These are phyloP conservation scores for Lithophane semibrunnea DNA, from an alignment of 2,888 invertebrate genomes.

Conservation along the genomic window DNA sequence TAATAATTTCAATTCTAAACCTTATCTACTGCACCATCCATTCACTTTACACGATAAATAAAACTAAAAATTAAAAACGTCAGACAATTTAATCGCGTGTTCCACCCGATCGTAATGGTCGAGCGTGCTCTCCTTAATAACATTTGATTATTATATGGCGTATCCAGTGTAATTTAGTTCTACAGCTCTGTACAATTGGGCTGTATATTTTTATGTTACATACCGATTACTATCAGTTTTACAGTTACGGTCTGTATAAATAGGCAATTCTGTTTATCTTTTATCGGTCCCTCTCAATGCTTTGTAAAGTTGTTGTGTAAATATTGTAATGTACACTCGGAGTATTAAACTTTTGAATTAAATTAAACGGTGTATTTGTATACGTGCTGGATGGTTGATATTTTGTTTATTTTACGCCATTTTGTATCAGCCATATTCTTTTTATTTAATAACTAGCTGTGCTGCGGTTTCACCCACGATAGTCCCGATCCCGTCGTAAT, in stretches of 20 bases:
- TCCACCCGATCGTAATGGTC: constrained; percentile 11
- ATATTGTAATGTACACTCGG: constrained; percentile 50
- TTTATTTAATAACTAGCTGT: background rate
- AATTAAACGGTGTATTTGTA: constrained; percentile 34
- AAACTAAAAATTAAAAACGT: constrained; percentile 18
- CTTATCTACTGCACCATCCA: constrained; percentile 1
- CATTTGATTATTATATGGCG: constrained; percentile 39
- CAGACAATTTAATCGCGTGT: constrained; percentile 33
- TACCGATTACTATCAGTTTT: constrained; percentile 73
- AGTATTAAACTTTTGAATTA: constrained; percentile 45
- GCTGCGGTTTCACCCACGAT: no score
- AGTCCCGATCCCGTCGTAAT: no score
- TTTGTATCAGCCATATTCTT: background rate
- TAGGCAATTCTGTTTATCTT: constrained; percentile 75
- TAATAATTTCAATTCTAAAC: constrained; percentile 4
- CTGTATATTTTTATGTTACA: constrained; percentile 81
- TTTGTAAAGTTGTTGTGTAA: constrained; percentile 71
- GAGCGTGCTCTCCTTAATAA: constrained; percentile 30
- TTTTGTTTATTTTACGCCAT: constrained; percentile 7
- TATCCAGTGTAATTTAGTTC: constrained; percentile 65
- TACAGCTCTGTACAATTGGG: constrained; percentile 74
- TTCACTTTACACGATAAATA: constrained; percentile 14
- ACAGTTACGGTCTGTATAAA: constrained; percentile 79
- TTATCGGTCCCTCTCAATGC: constrained; percentile 63
- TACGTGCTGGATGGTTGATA: background rate